Base-by-base conservation (phyloP, 1,140 invertebrate genomes). In the Drosophila triauraria region DNA sequence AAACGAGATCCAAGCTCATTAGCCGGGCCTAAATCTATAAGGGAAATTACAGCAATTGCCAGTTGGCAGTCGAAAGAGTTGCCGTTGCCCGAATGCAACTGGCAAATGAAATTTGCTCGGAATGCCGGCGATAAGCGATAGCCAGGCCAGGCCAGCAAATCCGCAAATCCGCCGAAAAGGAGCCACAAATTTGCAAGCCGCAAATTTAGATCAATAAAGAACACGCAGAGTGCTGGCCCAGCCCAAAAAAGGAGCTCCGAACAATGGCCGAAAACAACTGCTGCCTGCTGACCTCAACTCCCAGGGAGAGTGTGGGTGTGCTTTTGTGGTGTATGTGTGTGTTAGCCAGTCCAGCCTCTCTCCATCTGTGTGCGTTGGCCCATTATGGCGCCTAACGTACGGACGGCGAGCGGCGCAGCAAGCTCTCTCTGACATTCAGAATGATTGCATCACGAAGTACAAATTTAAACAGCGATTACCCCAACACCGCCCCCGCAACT, bases 361-460 rank as follows among this genome's bases (percentile, higher is more conserved):
- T 30, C 6, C 17, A 5, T 58, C 2, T 75, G 75, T 78, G 78
- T 68, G 61, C 42, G 60, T 58, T 85, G 75, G 57, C 65, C 84
- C 81, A 88, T 88, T 88, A 88, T 88, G 86, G 84, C 84, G 84
- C 85, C 84, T 85, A 79, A 75, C 81, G 75, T 81, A 84, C 78
- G 70, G 75, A 68, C 68, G 64, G 77, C 42, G 60, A 71, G 63
- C 50, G 60, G 35, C 32, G 56, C 42, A 43, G 56, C 43, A 27
- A 42, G 69, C n/a, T 59, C 65, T 70, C 75, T 48, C 75, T 54
- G 77, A 79, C 80, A 77, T 79, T 76, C 75, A 85, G 80, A 90
- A 91, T 91, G 85, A 90, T 90, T 91, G 86, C 86, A 91, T 86
- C 85, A 90, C 85, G 85, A 91, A 91, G 82, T 85, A 91, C 85